These are phyloP conservation scores for Muscina levida DNA, from an alignment of 2,888 invertebrate species.

Conservation along the genomic window DNA sequence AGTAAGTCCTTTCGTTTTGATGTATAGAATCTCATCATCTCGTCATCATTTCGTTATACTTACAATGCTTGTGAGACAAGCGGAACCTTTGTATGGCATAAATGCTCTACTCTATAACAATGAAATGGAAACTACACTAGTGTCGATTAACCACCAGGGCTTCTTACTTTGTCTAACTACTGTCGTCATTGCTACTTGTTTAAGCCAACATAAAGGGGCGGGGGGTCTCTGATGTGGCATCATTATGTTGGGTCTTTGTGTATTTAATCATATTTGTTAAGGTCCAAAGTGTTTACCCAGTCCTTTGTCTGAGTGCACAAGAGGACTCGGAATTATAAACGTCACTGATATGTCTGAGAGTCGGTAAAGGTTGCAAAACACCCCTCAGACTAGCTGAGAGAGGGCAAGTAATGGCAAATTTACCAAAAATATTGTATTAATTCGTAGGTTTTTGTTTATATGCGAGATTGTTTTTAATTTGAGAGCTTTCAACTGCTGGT, in stretches of 20 bases:
- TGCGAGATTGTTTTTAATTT: slow-evolving; percentile 7
- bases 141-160: neutral
- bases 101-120: neutral
- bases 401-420: neutral
- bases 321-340: no score
- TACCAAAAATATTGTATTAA: neutral
- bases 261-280: slow-evolving; percentile 62
- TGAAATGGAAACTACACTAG: slow-evolving; percentile 11
- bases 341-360: no score
- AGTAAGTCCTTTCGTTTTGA: slow-evolving; percentile 2
- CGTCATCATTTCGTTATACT: neutral
- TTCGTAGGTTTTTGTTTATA: slow-evolving; percentile 11
- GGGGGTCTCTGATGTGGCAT: neutral
- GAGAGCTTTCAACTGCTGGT: neutral
- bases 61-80: neutral
- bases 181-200: neutral
- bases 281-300: slow-evolving; percentile 42
- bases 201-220: neutral
- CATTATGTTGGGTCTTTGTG: slow-evolving; percentile 44
- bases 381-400: neutral
- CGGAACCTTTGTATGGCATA: neutral
- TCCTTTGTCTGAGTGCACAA: no score
- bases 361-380: no score
- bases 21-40: neutral
- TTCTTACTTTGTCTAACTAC: neutral